Percentiles rank a stretch among this genome's conserved stretches.
Conservation (phyloP, 2,113 vertebrate genomes). For the Xiphophorus maculatus region DNA sequence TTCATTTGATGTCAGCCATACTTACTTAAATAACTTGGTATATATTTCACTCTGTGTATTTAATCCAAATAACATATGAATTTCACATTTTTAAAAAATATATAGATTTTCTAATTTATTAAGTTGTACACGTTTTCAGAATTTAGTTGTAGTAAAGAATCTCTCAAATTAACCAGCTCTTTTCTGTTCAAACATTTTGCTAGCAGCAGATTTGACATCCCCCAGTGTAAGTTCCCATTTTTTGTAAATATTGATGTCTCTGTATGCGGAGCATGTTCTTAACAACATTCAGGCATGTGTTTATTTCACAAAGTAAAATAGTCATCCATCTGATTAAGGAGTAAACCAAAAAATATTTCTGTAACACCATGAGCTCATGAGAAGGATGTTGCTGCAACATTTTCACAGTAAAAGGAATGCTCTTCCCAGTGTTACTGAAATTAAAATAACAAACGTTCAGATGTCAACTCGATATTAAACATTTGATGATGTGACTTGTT, state of each 20-base stretch:
- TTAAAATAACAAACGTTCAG: neutral
- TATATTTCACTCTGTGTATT: neutral
- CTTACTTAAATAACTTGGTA: neutral
- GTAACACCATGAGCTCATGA: conserved; percentile 22
- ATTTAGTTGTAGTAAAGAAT: neutral
- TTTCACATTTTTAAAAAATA: neutral
- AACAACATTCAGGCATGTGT: conserved; percentile 26
- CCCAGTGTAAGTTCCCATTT: conserved; percentile 54
- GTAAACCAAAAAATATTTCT: neutral
- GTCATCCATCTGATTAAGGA: conserved; percentile 7
- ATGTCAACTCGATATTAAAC: neutral
- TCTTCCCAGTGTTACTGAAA: neutral
- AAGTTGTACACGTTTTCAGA: neutral
- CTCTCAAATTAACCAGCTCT: conserved; percentile 44
- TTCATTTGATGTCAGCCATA: neutral
- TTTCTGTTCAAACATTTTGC: conserved; percentile 54
- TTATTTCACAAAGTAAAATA: neutral
- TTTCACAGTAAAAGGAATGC: conserved; percentile 28
- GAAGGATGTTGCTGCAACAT: conserved; percentile 22
- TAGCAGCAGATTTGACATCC: conserved; percentile 60
- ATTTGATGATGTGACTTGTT: neutral
- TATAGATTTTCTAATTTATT: neutral
- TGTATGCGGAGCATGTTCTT: conserved; percentile 37
- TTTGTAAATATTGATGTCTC: conserved; percentile 22
- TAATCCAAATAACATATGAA: neutral